Conservation (phyloP, 2,888 invertebrate species). For the Catotricha subobsoleta region DNA sequence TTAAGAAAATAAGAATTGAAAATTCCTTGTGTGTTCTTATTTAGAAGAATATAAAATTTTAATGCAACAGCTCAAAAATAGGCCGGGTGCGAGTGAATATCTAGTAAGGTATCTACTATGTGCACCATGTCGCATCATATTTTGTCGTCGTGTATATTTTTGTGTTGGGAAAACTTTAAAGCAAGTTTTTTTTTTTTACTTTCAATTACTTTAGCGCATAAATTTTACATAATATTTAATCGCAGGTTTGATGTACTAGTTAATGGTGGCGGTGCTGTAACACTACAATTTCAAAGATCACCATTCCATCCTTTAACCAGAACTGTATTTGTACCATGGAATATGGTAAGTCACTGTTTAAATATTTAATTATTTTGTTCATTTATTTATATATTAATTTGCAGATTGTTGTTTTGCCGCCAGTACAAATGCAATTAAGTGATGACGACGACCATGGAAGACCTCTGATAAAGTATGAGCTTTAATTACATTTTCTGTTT, state of each 20-base stretch:
- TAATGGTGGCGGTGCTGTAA: constrained; percentile 95
- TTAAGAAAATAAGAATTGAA: not conserved
- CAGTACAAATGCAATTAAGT: constrained; percentile 70
- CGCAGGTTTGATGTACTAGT: constrained; percentile 95
- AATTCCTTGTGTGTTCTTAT: too few relatives aligned
- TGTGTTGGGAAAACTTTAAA: too few relatives aligned
- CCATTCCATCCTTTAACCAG: constrained; percentile 79
- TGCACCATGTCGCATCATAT: too few relatives aligned
- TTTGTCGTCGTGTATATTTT: too few relatives aligned
- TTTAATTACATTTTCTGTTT: not conserved
- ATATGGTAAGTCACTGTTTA: constrained; percentile 35
- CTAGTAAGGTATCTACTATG: too few relatives aligned
- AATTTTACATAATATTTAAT: not conserved
- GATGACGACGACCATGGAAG: constrained; percentile 41
- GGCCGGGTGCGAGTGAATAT: too few relatives aligned
- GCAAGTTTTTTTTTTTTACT: too few relatives aligned
- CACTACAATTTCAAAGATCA: constrained; percentile 86
- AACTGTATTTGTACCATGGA: constrained; percentile 93
- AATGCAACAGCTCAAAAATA: too few relatives aligned
- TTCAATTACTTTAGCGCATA: too few relatives aligned
- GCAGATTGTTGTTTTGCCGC: constrained; percentile 72
- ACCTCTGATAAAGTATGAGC: constrained; percentile 26
- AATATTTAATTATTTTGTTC: not conserved
- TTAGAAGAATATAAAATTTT: too few relatives aligned
- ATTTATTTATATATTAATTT: not conserved